Evolutionary conservation across 2,888 invertebrate species (phyloP), one percentile per base, ranked within the genome.

Genomic region (Cephus rjabovi): DNA sequence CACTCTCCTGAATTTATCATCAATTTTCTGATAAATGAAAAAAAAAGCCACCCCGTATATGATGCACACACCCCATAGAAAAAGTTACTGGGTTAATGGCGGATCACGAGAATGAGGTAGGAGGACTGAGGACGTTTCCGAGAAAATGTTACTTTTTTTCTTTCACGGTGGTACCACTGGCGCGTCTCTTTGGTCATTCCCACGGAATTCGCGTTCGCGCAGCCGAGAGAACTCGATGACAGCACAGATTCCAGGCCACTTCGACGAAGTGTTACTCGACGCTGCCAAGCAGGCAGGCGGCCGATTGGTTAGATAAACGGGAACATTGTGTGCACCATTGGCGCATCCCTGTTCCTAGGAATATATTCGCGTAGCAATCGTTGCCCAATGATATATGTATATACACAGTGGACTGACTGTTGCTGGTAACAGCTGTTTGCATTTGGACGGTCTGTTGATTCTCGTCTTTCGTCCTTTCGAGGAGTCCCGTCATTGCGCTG

Each of bases 351-450:
- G 56, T 9, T 56, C 23, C 56, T 56, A 56, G 56, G 56, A 23
- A 56, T 56, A 9, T 56, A 56, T 56, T 56, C 56, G 56, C 56
- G 56, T 23, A 56, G 56, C 23, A 23, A 56, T 56, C 56, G 56
- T 9, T 23, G 23, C 23, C 23, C 56, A 56, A 56, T 56, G 23
- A 56, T 23, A 23, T 56, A 56, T 3, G 1, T 15, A 40, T 40
- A 40, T 40, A 34, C 71, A 71, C 71, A 71, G 71, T 33, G 31
- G 71, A 31, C 31, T 0, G 31, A 71, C 33, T 71, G 34, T 71
- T 86, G 80, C 75, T 71, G 79, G 23, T 9, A 76, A 68, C 86
- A 85, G 85, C 85, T 86, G 86, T 76, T 81, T 79, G 82, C 83
- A 79, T 82, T 85, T 83, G 79, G 82, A 86, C 80, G 82, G 76